These are phyloP conservation scores for Glareola pratincola DNA, from an alignment of 2,113 vertebrate genomes.

Conservation along the genomic window DNA sequence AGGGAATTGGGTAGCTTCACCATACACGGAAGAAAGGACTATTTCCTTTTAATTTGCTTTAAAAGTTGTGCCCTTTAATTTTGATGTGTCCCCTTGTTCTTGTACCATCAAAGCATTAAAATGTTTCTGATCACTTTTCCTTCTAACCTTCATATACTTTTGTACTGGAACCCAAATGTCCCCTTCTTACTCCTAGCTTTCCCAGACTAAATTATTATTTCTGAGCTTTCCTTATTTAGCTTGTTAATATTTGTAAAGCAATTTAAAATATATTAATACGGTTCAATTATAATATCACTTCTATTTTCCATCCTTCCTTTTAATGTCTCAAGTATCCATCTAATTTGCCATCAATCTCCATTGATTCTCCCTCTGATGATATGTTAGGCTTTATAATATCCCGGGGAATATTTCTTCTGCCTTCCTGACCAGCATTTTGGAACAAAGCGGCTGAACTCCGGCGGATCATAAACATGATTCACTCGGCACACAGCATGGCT, in stretches of 20 bases:
- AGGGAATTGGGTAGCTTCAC: conserved; percentile 41
- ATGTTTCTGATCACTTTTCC: conserved; percentile 42
- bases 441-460: conserved; percentile 5
- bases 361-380: conserved; percentile 51
- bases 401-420: conserved; percentile 17
- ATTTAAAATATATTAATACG: conserved; percentile 59
- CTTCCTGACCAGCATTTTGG: conserved; percentile 51
- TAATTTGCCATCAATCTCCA: conserved; percentile 63
- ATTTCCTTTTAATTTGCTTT: conserved; percentile 53
- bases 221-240: conserved; percentile 6
- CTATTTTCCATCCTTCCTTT: conserved; percentile 49
- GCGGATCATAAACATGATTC: conserved; percentile 19
- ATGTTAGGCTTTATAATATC: conserved; percentile 50
- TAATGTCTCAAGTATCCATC: conserved; percentile 54
- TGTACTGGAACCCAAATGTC: neutral
- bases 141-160: conserved; percentile 39
- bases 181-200: neutral
- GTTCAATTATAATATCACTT: conserved; percentile 33
- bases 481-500: neutral
- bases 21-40: conserved; percentile 25
- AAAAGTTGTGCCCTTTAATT: conserved; percentile 62
- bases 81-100: conserved; percentile 38
- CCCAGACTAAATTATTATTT: conserved; percentile 28
- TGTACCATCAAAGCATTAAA: conserved; percentile 34
- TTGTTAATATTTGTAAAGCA: conserved; percentile 58